Base-by-base conservation (phyloP, 2,797 vertebrate genomes). In the Neosalanx taihuensis region DNA sequence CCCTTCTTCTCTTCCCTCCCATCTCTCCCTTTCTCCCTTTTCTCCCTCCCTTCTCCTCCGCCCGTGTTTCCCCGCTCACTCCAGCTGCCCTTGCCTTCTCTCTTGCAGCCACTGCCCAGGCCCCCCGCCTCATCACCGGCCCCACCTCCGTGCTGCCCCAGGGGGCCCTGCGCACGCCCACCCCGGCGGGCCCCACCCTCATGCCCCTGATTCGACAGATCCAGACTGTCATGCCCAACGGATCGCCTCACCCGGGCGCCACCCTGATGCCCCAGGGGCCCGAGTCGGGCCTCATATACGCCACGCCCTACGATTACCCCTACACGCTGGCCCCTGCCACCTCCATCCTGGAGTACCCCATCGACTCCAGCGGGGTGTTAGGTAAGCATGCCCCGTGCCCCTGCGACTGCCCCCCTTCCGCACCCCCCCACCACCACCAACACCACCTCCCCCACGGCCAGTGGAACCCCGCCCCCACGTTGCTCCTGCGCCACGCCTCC, bases 191-290 rank as follows among this genome's bases (percentile, higher is more conserved):
- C 81, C 95, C 95, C 83, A 91, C 96, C 93, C 93, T 97, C 89
- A 96, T 97, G 95, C 96, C 95, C 88, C 94, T 97, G 90, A 94
- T 97, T 90, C 94, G 96, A 90, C 96, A 96, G 90, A 97, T 97
- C 90, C 96, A 97, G 92, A 96, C 95, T 74, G 94, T 96, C 89
- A 92, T 97, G 92, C 95, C 95, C 86, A 95, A 94, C 80, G 95
- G 95, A 86, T 92, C 94, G 73, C 94, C 94, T 88, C 94, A 96
- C 89, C 94, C 94, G 49, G 93, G 91, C 61, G 93, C 92, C 83
- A 91, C 95, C 73, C 91, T 96, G 90, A 91, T 97, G 81, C 93
- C 88, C 70, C 93, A 90, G 37, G 94, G 90, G 80, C 91, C 95
- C 0, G 95, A 96, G 88, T 91, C 94, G 17, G 93, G 91, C 91